Percentiles rank a stretch among this genome's conserved stretches.
These are phyloP conservation scores for Gastrophysa polygoni DNA, from an alignment of 2,888 invertebrate species.

Conservation along the genomic window DNA sequence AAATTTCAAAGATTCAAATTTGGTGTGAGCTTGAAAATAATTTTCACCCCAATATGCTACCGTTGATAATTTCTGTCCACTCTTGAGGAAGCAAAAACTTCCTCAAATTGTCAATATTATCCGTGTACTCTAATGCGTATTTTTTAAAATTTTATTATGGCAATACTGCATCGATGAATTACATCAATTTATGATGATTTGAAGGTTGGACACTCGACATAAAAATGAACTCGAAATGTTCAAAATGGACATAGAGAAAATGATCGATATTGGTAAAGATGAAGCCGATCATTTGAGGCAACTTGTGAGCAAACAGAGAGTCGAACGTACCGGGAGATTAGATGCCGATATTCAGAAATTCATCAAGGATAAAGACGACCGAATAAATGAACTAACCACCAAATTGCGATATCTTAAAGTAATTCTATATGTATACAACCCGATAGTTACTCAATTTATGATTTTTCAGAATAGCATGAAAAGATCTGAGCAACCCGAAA, in stretches of 20 bases:
- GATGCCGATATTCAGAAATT: conserved; percentile 54
- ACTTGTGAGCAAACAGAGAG: conserved; percentile 56
- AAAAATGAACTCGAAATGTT: conserved; percentile 68
- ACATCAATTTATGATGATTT: no score
- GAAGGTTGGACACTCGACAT: conserved; percentile 67
- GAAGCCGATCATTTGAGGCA: conserved; percentile 56
- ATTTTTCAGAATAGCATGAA: conserved; percentile 18
- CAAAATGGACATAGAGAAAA: conserved; percentile 67
- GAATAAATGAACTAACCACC: conserved; percentile 58
- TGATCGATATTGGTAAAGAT: conserved; percentile 39
- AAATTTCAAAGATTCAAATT: no score
- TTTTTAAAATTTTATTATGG: no score
- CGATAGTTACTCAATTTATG: conserved; percentile 10
- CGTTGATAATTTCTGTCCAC: no score
- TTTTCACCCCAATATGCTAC: no score
- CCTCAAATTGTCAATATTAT: no score
- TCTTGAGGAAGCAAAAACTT: no score
- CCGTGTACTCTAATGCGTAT: no score
- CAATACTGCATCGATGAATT: no score
- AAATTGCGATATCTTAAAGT: conserved; percentile 56
- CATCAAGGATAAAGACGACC: conserved; percentile 57
- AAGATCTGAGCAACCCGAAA: conserved; percentile 38
- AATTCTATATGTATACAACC: no score
- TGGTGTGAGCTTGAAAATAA: no score
- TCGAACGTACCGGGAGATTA: conserved; percentile 52